Conservation (phyloP, 1,140 invertebrate species). For the Procambarus virginalis region DNA sequence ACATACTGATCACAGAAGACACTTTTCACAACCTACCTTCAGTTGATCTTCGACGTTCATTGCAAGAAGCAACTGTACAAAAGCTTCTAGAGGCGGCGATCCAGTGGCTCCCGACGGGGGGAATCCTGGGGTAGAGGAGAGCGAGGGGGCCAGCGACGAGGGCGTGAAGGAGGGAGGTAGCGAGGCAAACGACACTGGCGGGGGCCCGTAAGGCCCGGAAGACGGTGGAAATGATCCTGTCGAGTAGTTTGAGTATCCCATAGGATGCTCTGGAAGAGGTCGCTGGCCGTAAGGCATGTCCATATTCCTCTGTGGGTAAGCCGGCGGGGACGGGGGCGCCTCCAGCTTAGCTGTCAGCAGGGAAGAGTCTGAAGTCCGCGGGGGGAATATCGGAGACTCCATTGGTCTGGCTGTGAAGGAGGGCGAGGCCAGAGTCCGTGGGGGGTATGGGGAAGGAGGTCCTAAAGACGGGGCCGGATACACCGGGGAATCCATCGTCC, state of each 20-base stretch:
- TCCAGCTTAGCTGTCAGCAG: constrained; percentile 53
- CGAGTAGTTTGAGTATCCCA: constrained; percentile 68
- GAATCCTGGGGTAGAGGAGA: constrained; percentile 65
- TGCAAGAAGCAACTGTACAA: constrained; percentile 70
- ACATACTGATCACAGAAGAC: constrained; percentile 40
- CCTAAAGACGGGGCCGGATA: constrained; percentile 53
- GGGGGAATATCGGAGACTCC: constrained; percentile 53
- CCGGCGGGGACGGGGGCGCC: constrained; percentile 61
- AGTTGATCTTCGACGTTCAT: constrained; percentile 71
- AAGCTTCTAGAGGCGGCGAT: constrained; percentile 69
- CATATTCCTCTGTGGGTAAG: constrained; percentile 63
- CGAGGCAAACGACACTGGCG: constrained; percentile 67
- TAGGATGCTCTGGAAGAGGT: constrained; percentile 57
- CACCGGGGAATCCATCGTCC: constrained; percentile 62
- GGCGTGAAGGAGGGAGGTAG: constrained; percentile 67
- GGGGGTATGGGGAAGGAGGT: constrained; percentile 51
- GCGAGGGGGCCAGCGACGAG: constrained; percentile 62
- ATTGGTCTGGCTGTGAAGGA: constrained; percentile 56
- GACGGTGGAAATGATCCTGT: constrained; percentile 67
- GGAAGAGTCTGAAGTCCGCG: constrained; percentile 54
- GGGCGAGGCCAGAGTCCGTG: constrained; percentile 57
- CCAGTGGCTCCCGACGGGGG: constrained; percentile 62
- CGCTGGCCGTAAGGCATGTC: constrained; percentile 66
- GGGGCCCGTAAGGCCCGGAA: constrained; percentile 68
- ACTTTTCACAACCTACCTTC: constrained; percentile 67